Conservation (phyloP, 2,113 vertebrate genomes). For the Grantiella picta region DNA sequence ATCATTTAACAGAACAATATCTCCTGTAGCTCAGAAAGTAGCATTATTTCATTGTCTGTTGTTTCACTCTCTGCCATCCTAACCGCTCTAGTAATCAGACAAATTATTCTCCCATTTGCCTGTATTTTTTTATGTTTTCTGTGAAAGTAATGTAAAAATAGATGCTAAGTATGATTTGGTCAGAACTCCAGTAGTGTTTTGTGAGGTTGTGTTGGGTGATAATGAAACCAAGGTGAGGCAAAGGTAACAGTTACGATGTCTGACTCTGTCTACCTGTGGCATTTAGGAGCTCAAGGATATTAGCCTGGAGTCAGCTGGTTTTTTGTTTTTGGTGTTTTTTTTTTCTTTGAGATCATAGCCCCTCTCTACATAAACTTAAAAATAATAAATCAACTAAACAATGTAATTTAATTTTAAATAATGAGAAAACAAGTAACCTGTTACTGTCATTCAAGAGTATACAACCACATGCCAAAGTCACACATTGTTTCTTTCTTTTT, state of each 20-base stretch:
- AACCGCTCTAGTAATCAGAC: background rate
- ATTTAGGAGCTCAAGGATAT: background rate
- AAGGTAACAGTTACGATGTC: background rate
- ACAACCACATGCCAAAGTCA: background rate
- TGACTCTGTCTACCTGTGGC: background rate
- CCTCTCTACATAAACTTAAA: background rate
- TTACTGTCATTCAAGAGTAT: background rate
- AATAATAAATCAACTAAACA: background rate
- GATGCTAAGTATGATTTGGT: background rate
- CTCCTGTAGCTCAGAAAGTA: background rate
- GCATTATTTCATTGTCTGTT: background rate
- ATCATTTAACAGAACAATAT: background rate
- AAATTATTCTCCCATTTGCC: background rate
- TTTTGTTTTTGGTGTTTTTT: background rate
- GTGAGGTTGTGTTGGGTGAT: background rate
- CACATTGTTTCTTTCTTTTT: background rate
- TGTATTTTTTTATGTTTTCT: background rate
- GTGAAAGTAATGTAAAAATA: background rate
- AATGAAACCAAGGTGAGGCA: background rate
- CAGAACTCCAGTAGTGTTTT: background rate
- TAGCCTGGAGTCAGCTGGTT: background rate
- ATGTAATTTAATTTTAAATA: background rate
- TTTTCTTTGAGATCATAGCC: background rate
- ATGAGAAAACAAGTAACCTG: background rate
- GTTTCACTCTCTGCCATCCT: background rate